Conservation (phyloP, 2,113 vertebrate species). For the Steatornis caripensis region DNA sequence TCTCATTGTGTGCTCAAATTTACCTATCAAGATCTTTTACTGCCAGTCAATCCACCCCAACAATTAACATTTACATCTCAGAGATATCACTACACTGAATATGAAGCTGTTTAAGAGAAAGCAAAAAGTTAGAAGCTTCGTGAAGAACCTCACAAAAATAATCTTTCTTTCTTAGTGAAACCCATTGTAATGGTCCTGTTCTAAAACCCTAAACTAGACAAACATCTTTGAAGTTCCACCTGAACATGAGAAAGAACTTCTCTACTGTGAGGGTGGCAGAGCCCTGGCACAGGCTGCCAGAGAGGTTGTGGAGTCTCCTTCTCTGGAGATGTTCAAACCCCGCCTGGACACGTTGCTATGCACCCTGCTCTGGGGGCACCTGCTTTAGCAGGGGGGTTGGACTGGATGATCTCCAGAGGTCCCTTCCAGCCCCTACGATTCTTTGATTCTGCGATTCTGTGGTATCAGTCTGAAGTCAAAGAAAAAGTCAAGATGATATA, state of each 20-base stretch:
- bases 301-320: too few relatives aligned
- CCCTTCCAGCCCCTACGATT: too few relatives aligned
- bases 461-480: not conserved
- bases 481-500: not conserved
- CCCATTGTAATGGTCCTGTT: not conserved
- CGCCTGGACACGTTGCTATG: too few relatives aligned
- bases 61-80: not conserved
- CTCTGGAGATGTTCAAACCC: too few relatives aligned
- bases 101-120: not conserved
- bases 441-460: too few relatives aligned
- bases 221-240: not conserved
- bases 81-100: not conserved
- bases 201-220: not conserved
- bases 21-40: not conserved
- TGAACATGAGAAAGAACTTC: too few relatives aligned
- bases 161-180: not conserved
- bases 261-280: too few relatives aligned
- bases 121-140: not conserved
- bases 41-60: not conserved
- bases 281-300: too few relatives aligned
- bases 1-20: not conserved
- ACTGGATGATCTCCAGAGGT: too few relatives aligned
- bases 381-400: too few relatives aligned
- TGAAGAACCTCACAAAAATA: not conserved
- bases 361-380: too few relatives aligned